Base-by-base conservation (phyloP, 2,888 invertebrate species). In the Phyto melanocephala region DNA sequence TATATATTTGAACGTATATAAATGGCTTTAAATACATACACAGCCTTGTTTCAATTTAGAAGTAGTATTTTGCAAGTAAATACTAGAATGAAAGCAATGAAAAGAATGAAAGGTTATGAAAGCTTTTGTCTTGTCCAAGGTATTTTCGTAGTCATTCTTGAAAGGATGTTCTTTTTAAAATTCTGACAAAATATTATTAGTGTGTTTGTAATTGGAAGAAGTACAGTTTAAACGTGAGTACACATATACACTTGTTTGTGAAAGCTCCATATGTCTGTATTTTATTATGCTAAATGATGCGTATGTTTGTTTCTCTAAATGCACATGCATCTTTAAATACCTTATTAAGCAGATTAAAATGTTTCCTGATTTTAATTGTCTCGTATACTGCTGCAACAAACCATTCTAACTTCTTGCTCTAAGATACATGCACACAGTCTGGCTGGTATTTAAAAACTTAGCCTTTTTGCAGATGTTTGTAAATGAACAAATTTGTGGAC, bases 321-420 rank as follows among this genome's bases (percentile, higher is more conserved):
- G 56, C 56, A 47, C 40, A 56, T 81, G 72, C 75, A 62, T 81
- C 78, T 82, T 82, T 84, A 83, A 86, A 84, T 86, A 86, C 86
- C 87, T 89, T 89, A 89, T 89, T 89, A 89, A 89, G 89, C 89
- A 89, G 89, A 89, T 89, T 89, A 88, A 89, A 88, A 89, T 88
- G 88, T 89, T 89, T 88, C 89, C 89, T 88, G 89, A 88, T 89
- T 89, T 89, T 89, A 89, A 89, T 89, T 89, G 89, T 88, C 87
- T 88, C 56, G 13, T 68, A 68, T 74, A 68, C 50, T 70, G 17
- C 40, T 50, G n/a, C 33, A 22, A n/a, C 42, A 40, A 17, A 11
- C 42, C 62, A 35, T 54, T 35, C 37, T 47, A 47, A 17, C 58
- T 45, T 28, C 28, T 28, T 28, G 52, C 58, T 45, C 11, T 54